Base-by-base conservation (phyloP, 2,888 invertebrate species). In the Dasypolia templi region DNA sequence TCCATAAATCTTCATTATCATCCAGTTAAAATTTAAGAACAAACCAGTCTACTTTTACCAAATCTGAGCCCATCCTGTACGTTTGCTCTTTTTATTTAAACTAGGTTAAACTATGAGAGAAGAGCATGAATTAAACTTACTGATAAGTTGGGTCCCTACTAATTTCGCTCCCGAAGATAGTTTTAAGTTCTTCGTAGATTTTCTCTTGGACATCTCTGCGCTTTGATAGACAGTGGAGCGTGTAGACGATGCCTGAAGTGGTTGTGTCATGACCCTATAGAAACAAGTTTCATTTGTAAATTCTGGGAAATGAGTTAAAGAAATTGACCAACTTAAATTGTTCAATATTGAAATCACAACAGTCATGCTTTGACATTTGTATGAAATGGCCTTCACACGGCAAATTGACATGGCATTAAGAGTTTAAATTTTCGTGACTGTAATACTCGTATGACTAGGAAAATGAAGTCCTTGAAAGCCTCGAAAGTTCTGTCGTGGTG, bases 251-350 rank as follows among this genome's bases (percentile, higher is more conserved):
- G 0, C 96, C 97, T 1, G 97, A 97, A 0, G 97, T 96, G 0
- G 97, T 97, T 0, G 97, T 97, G 79, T 97, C 97, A 77, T 97
- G 97, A 0, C 97, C 97, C 97, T 97, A 14, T 70, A 71, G 76
- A 22, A 67, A 67, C 3, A 68, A 1, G n/a, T 17, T 55, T 14
- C 14, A 42, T n/a, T 22, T 19, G 0, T 62, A 66, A 32, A 29
- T 7, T n/a, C n/a, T n/a, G n/a, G n/a, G n/a, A n/a, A n/a, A n/a
- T n/a, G n/a, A n/a, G n/a, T n/a, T n/a, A n/a, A n/a, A n/a, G n/a
- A n/a, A n/a, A n/a, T 11, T 26, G 11, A 62, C n/a, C n/a, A n/a
- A n/a, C 26, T 26, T 22, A 22, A 44, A 29, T 22, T 46, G 29
- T 29, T 44, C 14, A 2, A 22, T 46, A 22, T 22, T 62, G 14